Evolutionary conservation across 2,113 vertebrate genomes (phyloP), one percentile per base, ranked within the genome.

Genomic region (Pogonocichla stellata): DNA sequence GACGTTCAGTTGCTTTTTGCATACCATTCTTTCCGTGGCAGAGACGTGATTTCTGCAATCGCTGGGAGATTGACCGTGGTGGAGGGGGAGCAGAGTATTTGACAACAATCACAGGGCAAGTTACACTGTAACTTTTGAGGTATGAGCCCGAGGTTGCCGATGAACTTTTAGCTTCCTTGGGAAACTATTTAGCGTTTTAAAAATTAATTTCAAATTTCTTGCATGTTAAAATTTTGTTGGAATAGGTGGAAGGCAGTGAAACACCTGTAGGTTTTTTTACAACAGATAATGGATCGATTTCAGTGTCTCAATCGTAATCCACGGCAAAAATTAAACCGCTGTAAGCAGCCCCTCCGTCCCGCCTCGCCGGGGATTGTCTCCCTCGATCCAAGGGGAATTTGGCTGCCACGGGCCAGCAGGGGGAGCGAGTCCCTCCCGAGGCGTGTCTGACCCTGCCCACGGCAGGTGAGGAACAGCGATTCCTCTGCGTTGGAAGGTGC

Each of bases 271-370:
- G 10, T 8, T 78, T 81, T 78, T 78, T 71, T 62, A 33, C 47
- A 42, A 3, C 17, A 40, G 28, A 29, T 28, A 66, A 5, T 36
- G n/a, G 19, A 0, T 79, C 74, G 45, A 28, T 84, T 92, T 84
- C 36, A 56, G 3, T 65, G 51, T 38, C 26, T 51, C 74, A 12
- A 6, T 34, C 5, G 16, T 58, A 58, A 58, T 50, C 34, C 0
- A 0, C 20, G 42, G 66, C 56, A 64, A 36, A 51, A 57, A 22
- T 14, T 2, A 48, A 29, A 23, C 34, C 19, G n/a, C 24, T 5
- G 14, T 18, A 1, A 57, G 2, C 9, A 62, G 56, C 20, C 31
- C 0, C 14, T 58, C 38, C 0, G 0, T 14, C 1, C 11, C 8
- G 23, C 22, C 29, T 48, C 0, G 2, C 69, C 2, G 1, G 5